phyloP scores from a whole-genome alignment of 30 jellyfish, hydroid and myxozoan genomes.

The Pseudorhiza aurosa region DNA sequence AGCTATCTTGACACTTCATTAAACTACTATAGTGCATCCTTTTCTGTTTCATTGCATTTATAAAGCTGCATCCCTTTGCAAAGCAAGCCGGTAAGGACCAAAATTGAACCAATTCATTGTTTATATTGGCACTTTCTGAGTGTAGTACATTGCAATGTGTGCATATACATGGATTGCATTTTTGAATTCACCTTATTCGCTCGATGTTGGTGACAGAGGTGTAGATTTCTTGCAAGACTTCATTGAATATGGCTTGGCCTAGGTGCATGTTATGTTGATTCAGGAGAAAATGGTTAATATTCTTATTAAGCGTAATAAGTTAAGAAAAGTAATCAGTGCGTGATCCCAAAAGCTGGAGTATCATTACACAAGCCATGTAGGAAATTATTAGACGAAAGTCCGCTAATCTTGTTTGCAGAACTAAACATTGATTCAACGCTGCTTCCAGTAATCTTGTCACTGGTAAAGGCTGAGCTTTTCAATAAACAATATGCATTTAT shows the following conservation, averaged over 20 bases:
- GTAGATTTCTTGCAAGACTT: not conserved
- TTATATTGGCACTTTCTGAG: too few species aligned
- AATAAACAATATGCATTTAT: slow-evolving; percentile 9
- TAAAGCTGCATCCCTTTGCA: too few species aligned
- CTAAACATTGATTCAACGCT: not conserved
- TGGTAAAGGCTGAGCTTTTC: not conserved
- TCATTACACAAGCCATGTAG: not conserved
- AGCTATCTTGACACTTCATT: too few species aligned
- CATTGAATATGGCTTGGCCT: not conserved
- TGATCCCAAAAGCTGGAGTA: slow-evolving; percentile 1
- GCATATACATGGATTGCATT: too few species aligned
- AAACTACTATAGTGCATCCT: too few species aligned
- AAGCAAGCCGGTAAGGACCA: too few species aligned
- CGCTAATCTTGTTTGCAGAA: not conserved
- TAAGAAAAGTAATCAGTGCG: not conserved
- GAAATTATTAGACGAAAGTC: not conserved
- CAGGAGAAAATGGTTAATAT: not conserved
- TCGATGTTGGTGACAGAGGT: too few species aligned
- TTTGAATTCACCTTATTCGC: too few species aligned
- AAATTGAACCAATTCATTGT: too few species aligned
- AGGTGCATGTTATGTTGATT: not conserved
- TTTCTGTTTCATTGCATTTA: too few species aligned
- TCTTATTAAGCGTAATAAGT: not conserved
- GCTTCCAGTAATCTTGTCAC: slow-evolving; percentile 1
- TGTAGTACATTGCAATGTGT: too few species aligned